Base-by-base conservation (phyloP, 2,797 vertebrate species). In the Setipinna tenuifilis region DNA sequence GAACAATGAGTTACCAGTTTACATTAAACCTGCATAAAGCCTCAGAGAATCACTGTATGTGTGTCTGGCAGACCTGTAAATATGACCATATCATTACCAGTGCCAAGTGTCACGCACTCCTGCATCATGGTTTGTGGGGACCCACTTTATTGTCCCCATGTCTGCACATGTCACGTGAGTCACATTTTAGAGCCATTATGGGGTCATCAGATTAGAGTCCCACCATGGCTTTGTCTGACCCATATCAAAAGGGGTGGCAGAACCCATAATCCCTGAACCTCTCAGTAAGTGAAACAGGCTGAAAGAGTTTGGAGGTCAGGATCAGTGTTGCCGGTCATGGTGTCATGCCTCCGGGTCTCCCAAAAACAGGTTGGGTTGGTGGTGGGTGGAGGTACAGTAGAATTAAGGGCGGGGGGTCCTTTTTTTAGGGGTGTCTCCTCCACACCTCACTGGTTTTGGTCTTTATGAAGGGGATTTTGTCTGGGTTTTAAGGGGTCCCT, bases 211-310 rank as follows among this genome's bases (percentile, higher is more conserved):
- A 78, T 78, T 78, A 78, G 71, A 19, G n/a, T n/a, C 12, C 28
- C 68, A 21, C 12, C 71, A 44, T 44, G 71, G 35, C 31, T 41
- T 35, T 41, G 17, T 35, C 71, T 93, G 92, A 94, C 92, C 92
- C 91, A 89, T 92, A 90, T 92, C 88, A 92, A 91, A 94, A 92
- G 89, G 87, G 91, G 90, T 90, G 86, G 81, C 93, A 91, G 86
- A 92, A 89, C 90, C 90, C 75, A 82, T 95, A 94, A 95, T 94
- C 93, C 88, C 61, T 87, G 90, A 87, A 84, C 90, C 89, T 88
- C 3, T 11, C 83, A 81, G 92, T 91, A 91, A 93, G 90, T 93
- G 93, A 94, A 92, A 93, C 92, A 88, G 57, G 89, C 85, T 93
- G 93, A 91, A 89, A 81, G 86, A 88, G 90, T 88, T 92, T 92